Evolutionary conservation across 2,113 vertebrate species (phyloP).

Genomic region (Rhea americana): DNA sequence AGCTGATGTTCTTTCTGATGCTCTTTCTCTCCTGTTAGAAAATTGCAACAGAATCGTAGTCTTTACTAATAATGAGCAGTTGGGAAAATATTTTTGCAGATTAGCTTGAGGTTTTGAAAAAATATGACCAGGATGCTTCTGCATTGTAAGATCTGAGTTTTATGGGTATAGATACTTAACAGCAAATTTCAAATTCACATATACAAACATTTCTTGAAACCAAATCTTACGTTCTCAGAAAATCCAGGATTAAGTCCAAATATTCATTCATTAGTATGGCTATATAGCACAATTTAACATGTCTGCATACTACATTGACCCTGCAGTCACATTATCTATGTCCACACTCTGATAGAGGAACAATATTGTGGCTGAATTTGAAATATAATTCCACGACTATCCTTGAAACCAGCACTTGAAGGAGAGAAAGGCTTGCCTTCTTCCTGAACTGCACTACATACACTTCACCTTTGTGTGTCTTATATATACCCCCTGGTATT

Average conservation of each 20-base stretch:
- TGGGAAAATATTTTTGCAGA: not conserved
- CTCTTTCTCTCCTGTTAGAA: not conserved
- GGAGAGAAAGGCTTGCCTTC: not conserved
- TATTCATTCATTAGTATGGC: not conserved
- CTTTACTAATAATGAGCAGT: not conserved
- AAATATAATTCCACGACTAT: not conserved
- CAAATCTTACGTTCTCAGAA: not conserved
- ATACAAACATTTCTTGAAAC: not conserved
- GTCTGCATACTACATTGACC: not conserved
- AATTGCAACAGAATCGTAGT: rapidly evolving
- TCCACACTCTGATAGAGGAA: not conserved
- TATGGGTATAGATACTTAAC: not conserved
- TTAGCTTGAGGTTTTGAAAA: not conserved
- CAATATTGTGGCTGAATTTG: not conserved
- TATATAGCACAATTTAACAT: not conserved
- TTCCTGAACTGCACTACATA: not conserved
- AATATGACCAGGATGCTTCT: not conserved
- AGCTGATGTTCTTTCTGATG: rapidly evolving
- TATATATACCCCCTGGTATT: not conserved
- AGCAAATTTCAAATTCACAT: not conserved
- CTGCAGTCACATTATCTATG: not conserved
- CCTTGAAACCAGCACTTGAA: not conserved
- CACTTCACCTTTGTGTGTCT: not conserved
- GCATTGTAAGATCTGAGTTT: not conserved
- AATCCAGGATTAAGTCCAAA: not conserved